Base-by-base conservation (phyloP, 2,113 vertebrate genomes). In the Rhadina sibilatrix region DNA sequence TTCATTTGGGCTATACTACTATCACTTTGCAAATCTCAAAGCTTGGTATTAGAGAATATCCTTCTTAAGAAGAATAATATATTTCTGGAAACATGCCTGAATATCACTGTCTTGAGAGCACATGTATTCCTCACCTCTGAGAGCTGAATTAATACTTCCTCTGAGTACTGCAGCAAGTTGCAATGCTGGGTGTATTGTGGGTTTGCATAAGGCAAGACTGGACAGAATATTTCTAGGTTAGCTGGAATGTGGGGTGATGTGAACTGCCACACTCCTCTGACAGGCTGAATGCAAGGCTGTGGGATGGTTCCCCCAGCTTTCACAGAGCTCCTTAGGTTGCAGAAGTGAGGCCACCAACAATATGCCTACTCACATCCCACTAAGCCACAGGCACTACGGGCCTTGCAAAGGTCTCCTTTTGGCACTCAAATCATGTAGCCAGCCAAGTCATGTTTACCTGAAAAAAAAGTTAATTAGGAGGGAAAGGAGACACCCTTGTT, bases 1-100 rank as follows among this genome's bases (percentile, higher is more conserved):
- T 92, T 96, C 71, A 70, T 69, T 78, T 90, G 90, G 94, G 75
- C 49, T 91, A 16, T 56, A 31, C 68, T 83, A 44, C 49, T 95
- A 91, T 94, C 92, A 60, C 74, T 89, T 42, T 47, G 37, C 69
- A 81, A 59, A 96, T 96, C 96, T 97, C 70, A 70, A 74, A 90
- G 50, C 54, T 28, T 10, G 4, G 15, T 91, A 70, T 50, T 60
- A 84, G 54, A 89, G 53, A 95, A 65, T 76, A 86, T 87, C 69
- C 57, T 89, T 92, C 78, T 77, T 31, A 71, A 80, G 83, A 92
- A 74, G 35, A 66, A 65, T 70, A 70, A 89, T 66, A 1, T 38
- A 31, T 81, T 89, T 89, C 80, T 95, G 90, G 91, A 96, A 33
- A 90, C 1, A 0, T 53, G 59, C 78, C 89, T 95, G 70, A 35